These are phyloP conservation scores for Lophura nycthemera DNA, from an alignment of 2,113 vertebrate genomes.

Conservation along the genomic window DNA sequence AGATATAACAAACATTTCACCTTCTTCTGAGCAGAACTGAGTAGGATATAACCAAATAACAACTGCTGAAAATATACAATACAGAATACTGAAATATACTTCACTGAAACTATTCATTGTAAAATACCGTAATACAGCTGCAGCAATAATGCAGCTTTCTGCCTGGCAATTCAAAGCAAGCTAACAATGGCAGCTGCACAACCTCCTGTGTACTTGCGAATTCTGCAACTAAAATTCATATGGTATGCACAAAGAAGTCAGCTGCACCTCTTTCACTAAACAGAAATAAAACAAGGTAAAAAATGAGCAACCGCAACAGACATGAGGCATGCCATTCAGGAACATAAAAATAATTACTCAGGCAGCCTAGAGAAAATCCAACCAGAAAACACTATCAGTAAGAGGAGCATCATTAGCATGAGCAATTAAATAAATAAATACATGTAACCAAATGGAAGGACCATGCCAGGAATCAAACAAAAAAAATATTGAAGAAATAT, in stretches of 20 bases:
- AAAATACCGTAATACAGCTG: background rate
- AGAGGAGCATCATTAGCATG: background rate
- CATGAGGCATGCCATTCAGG: background rate
- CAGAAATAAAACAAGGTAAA: background rate
- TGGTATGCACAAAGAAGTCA: background rate
- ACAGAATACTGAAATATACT: accelerated
- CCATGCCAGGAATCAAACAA: background rate
- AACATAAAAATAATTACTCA: background rate
- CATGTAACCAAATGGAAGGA: background rate
- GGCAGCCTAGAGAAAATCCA: background rate
- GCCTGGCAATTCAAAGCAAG: background rate
- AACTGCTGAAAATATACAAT: background rate
- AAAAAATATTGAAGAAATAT: background rate
- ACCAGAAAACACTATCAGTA: background rate
- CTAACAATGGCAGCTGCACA: background rate
- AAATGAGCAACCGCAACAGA: background rate
- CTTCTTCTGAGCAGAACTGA: background rate
- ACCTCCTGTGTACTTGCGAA: background rate
- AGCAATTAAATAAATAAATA: background rate
- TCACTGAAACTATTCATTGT: background rate
- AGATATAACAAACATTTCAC: background rate
- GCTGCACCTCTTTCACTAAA: background rate
- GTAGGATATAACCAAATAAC: background rate
- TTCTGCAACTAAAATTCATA: background rate
- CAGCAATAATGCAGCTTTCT: background rate